Conservation (phyloP, 2,888 invertebrate genomes). For the Pecten maximus region DNA sequence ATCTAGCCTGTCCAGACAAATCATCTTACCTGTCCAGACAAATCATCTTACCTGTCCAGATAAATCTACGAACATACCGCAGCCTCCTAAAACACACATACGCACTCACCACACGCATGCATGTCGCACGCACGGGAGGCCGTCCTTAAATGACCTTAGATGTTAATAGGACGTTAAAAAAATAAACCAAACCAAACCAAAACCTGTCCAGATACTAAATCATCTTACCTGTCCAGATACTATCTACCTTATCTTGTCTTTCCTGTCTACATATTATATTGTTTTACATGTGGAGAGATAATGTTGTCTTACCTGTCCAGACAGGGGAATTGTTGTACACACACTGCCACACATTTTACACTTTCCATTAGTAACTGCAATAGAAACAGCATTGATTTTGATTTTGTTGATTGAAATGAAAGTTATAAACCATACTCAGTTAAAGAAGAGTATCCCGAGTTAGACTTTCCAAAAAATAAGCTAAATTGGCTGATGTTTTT, state of each 20-base stretch:
- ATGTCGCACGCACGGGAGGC: too few relatives aligned
- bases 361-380: constrained; percentile 61
- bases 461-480: too few relatives aligned
- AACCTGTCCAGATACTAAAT: neutral
- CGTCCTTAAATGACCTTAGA: too few relatives aligned
- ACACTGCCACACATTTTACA: constrained; percentile 74
- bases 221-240: neutral
- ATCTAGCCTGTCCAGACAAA: neutral
- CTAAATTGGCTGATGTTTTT: too few relatives aligned
- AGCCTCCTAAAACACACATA: too few relatives aligned
- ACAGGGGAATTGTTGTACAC: constrained; percentile 67
- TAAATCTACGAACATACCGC: too few relatives aligned
- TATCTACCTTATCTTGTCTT: neutral
- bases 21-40: neutral
- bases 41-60: neutral
- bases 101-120: too few relatives aligned
- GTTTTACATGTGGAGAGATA: too few relatives aligned
- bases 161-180: too few relatives aligned
- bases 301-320: constrained; percentile 64
- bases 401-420: constrained; percentile 23
- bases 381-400: neutral
- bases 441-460: too few relatives aligned
- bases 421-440: too few relatives aligned
- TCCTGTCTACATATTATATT: neutral
- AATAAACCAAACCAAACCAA: too few relatives aligned